Evolutionary conservation across 2,113 vertebrate species (phyloP).

Genomic region (Hylia prasina): DNA sequence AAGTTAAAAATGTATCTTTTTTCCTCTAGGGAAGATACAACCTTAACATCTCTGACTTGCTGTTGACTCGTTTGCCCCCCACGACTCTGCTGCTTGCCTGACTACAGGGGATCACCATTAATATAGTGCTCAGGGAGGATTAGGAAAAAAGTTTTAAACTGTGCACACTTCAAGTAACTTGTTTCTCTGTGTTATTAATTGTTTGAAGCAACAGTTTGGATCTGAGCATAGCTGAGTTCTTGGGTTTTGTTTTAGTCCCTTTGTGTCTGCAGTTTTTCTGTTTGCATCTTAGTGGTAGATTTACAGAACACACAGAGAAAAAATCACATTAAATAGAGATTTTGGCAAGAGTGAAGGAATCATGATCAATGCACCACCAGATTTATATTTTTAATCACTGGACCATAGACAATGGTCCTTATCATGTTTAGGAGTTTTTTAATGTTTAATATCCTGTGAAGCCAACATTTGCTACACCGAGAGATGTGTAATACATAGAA

Average conservation of each 20-base stretch:
- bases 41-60: not conserved
- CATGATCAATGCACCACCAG: not conserved
- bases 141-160: not conserved
- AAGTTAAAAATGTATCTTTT: not conserved
- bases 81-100: not conserved
- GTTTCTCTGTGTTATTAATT: not conserved
- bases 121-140: not conserved
- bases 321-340: not conserved
- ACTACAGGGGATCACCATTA: not conserved
- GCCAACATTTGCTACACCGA: not conserved
- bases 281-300: not conserved
- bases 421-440: not conserved
- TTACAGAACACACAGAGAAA: not conserved
- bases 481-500: not conserved
- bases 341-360: not conserved
- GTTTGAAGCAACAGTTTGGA: not conserved
- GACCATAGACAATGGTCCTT: not conserved
- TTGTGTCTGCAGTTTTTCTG: not conserved
- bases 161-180: not conserved
- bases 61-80: not conserved
- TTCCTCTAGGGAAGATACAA: not conserved
- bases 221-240: not conserved
- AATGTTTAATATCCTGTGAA: not conserved
- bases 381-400: slow-evolving; percentile 13
- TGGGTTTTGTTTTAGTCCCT: not conserved